These are phyloP conservation scores for Thecophora atra DNA, from an alignment of 2,888 invertebrate species.

Conservation along the genomic window DNA sequence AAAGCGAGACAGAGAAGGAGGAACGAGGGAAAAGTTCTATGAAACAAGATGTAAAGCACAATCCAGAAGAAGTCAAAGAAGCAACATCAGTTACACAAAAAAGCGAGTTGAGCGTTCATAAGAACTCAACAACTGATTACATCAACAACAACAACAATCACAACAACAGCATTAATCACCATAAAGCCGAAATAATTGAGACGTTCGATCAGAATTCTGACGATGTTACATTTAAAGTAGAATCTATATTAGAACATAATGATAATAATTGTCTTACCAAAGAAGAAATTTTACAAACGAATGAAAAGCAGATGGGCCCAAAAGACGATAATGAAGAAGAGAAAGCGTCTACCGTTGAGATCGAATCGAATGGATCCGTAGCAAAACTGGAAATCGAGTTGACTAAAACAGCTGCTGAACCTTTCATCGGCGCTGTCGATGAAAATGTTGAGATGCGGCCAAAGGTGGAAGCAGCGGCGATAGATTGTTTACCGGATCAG, in stretches of 20 bases:
- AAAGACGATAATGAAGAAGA: conserved; percentile 11
- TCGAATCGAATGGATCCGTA: conserved; percentile 23
- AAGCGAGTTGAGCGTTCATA: conserved; percentile 35
- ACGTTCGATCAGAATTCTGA: conserved; percentile 25
- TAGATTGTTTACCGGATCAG: conserved; percentile 9
- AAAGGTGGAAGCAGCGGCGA: conserved; percentile 30
- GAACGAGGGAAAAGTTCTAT: not conserved
- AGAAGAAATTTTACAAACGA: conserved; percentile 52
- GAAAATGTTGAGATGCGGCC: conserved; percentile 41
- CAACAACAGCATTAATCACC: conserved; percentile 38
- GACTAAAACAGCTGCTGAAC: conserved; percentile 8
- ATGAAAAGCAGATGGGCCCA: conserved; percentile 51
- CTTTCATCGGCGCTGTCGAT: conserved; percentile 26
- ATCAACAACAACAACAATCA: conserved; percentile 37
- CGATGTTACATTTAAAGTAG: conserved; percentile 41
- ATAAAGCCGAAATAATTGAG: conserved; percentile 36
- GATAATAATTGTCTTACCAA: conserved; percentile 57
- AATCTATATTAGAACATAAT: conserved; percentile 50
- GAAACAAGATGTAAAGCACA: conserved; percentile 12
- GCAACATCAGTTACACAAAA: conserved; percentile 32
- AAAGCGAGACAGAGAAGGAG: not conserved
- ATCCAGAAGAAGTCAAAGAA: conserved; percentile 39
- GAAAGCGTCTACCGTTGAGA: conserved; percentile 23
- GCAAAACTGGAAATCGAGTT: conserved; percentile 34
- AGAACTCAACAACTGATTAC: conserved; percentile 26